Base-by-base conservation (phyloP, 2,888 invertebrate genomes). In the Sinelater perroti region DNA sequence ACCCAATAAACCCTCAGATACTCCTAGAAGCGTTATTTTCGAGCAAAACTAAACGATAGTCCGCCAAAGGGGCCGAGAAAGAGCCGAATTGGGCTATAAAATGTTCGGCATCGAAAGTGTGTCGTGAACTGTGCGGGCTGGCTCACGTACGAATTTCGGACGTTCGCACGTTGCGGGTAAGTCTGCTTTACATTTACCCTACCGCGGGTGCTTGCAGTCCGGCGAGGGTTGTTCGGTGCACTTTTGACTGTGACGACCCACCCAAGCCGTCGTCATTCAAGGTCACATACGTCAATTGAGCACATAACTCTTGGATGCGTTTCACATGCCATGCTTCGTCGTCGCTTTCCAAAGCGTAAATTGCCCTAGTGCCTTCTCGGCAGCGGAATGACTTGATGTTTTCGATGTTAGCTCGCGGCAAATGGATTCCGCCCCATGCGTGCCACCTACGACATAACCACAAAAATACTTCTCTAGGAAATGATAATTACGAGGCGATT, bases 211-310 rank as follows among this genome's bases (percentile, higher is more conserved):
- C 16, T 14, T 50, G 13, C 24, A 44, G 10, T 36, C 13, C 2
- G 17, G 14, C 14, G 11, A 42, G 11, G 8, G 18, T 47, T 57
- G 46, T 52, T 44, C 35, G 30, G 33, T 30, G 35, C 45, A 55
- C 47, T 36, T 52, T 44, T 14, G 21, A 28, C 40, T n/a, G 35
- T 44, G 44, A 46, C 58, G 73, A 71, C 72, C 74, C 74, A 72
- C 75, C 73, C 74, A 68, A 69, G 66, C 69, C 71, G 70, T 72
- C 64, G 63, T 66, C 68, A 64, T 66, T 73, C 75, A 76, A 76
- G 75, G 76, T 75, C 76, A 72, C 67, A 62, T 65, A 71, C 65
- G 74, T 75, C 75, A 75, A 58, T 42, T 18, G 16, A 20, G 31
- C 42, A 18, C 16, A 46, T 30, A 46, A 21, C 20, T 38, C 21